Percentiles rank a stretch among this genome's conserved stretches.
These are phyloP conservation scores for Meiosimyza platycephala DNA, from an alignment of 2,888 invertebrate genomes.

Conservation along the genomic window DNA sequence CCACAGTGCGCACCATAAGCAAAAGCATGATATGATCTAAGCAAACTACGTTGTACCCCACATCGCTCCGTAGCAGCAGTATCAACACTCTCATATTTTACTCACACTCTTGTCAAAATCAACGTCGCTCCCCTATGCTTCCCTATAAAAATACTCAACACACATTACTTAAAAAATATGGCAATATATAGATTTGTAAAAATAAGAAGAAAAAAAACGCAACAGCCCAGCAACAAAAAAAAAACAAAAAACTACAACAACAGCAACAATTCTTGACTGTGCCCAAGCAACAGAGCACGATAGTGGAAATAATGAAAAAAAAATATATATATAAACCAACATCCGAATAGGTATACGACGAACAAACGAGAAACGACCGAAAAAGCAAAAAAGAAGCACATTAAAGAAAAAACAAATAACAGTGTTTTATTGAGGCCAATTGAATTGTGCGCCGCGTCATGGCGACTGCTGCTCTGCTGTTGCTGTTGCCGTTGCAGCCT, in stretches of 20 bases:
- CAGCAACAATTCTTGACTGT: slow-evolving; percentile 33
- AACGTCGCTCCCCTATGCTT: no score
- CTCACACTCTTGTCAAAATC: no score
- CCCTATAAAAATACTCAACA: no score
- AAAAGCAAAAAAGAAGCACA: slow-evolving; percentile 26
- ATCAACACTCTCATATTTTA: no score
- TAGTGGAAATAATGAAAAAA: slow-evolving; percentile 18
- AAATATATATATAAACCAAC: background rate
- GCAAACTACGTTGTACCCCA: no score
- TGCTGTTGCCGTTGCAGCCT: background rate
- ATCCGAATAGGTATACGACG: slow-evolving; percentile 19
- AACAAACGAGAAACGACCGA: slow-evolving; percentile 16
- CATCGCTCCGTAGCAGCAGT: no score
- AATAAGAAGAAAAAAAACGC: slow-evolving; percentile 34
- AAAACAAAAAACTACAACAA: background rate
- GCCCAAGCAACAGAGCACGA: slow-evolving; percentile 11
- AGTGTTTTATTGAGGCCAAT: slow-evolving; percentile 37
- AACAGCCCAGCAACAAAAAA: slow-evolving; percentile 19
- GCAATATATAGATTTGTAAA: slow-evolving; percentile 28
- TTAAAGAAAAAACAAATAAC: slow-evolving; percentile 31
- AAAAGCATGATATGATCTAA: no score
- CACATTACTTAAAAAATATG: background rate
- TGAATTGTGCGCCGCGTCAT: slow-evolving; percentile 32
- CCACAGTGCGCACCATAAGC: no score
- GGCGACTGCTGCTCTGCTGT: slow-evolving; percentile 19